phyloP scores from a whole-genome alignment of 2,888 invertebrate genomes.

The Conops quadrifasciatus region DNA sequence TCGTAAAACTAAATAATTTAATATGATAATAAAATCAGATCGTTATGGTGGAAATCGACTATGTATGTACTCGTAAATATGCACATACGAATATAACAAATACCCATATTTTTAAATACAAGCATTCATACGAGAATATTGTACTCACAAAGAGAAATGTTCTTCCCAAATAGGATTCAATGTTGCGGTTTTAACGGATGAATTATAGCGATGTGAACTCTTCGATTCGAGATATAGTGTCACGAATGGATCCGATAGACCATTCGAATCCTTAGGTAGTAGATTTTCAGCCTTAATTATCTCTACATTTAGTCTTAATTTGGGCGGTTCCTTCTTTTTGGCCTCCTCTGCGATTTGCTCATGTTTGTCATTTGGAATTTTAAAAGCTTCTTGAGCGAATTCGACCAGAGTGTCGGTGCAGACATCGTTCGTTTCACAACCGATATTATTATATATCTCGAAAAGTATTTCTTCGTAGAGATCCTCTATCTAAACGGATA shows the following conservation, averaged over 20 bases:
- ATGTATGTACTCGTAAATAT: neutral
- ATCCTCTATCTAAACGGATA: constrained; percentile 73
- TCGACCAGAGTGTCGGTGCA: constrained; percentile 75
- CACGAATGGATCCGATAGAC: constrained; percentile 97
- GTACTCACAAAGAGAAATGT: constrained; percentile 81
- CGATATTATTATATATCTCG: constrained; percentile 85
- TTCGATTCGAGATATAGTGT: constrained; percentile 86
- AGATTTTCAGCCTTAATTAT: constrained; percentile 87
- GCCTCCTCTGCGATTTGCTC: constrained; percentile 75
- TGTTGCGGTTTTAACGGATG: constrained; percentile 90
- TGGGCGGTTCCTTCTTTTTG: constrained; percentile 82
- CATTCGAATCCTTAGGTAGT: constrained; percentile 85
- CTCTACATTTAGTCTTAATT: constrained; percentile 84
- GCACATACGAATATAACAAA: neutral
- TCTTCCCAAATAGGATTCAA: constrained; percentile 96
- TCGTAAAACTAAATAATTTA: neutral
- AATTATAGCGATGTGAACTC: constrained; percentile 82
- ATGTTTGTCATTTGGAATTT: constrained; percentile 79
- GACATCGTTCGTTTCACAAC: constrained; percentile 76
- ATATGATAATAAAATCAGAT: constrained; percentile 1
- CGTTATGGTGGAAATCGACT: no score
- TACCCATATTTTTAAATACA: neutral
- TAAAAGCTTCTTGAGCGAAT: constrained; percentile 82
- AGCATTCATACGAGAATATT: neutral
- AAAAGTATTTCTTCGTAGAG: constrained; percentile 84